Evolutionary conservation across 2,113 vertebrate species (phyloP), one percentile per base, ranked within the genome.

Genomic region (Symphodus melops): DNA sequence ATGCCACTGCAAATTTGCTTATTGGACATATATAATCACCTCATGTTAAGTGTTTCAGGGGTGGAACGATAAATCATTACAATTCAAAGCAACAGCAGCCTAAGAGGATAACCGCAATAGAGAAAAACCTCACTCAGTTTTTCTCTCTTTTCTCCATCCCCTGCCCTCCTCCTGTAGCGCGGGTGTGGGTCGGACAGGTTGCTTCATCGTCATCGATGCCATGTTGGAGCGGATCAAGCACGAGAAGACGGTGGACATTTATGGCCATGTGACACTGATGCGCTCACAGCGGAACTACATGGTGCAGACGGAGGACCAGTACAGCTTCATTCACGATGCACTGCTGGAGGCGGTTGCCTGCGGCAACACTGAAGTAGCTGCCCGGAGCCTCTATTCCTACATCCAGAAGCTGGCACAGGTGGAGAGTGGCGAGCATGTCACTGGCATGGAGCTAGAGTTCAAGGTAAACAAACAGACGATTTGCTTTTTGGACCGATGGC

Each of bases 291-390:
- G 98, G 9, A 99, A 99, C 91, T 99, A 99, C 94, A 99, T 99
- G 98, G 98, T 99, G 49, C 98, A 99, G 95, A 99, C 98, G 0
- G 98, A 99, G 78, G 98, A 99, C 89, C 98, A 99, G 94, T 99
- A 99, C 94, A 98, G 97, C 95, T 99, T 99, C 90, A 99, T 99
- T 74, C 98, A 99, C 4, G 98, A 99, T 33, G 96, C 98, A 0
- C 93, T 99, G 94, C 96, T 99, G 21, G 98, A 99, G 91, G 98
- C 98, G 0, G 98, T 98, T 10, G 96, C 97, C 82, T 98, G 97
- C 0, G 98, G 98, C 62, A 98, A 96, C 95, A 99, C 98, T 0
- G 98, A 99, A 86, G 97, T 99, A 49, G 96, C 97, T 0, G 98
- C 98, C 0, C 93, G 98, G 56, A 98, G 96, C 79, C 95, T 99